These are phyloP conservation scores for Druceiella hillmani DNA, from an alignment of 2,888 invertebrate species.

Conservation along the genomic window DNA sequence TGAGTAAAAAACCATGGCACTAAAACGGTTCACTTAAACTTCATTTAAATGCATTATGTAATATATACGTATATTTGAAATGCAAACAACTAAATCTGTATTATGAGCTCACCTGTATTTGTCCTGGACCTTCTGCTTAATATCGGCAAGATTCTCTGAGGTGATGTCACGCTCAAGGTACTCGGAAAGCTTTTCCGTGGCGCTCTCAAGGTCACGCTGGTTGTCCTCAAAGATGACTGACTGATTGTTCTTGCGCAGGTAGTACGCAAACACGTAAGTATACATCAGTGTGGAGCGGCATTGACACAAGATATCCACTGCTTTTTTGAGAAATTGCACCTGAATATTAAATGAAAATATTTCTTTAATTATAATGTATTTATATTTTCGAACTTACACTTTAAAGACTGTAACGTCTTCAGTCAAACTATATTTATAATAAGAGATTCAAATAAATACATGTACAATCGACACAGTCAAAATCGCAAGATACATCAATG, in stretches of 20 bases:
- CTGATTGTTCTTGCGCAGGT: constrained; percentile 96
- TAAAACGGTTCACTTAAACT: too few relatives aligned
- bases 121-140: constrained; percentile 98
- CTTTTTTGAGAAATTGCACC: constrained; percentile 97
- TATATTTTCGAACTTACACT: too few relatives aligned
- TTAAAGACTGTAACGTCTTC: too few relatives aligned
- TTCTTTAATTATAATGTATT: too few relatives aligned
- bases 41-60: too few relatives aligned
- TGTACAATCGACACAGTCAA: too few relatives aligned
- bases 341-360: constrained; percentile 31
- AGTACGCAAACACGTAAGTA: constrained; percentile 99
- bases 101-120: constrained; percentile 75
- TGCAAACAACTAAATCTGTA: too few relatives aligned
- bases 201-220: constrained; percentile 95
- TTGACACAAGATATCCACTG: constrained; percentile 93
- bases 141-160: constrained; percentile 92
- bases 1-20: too few relatives aligned
- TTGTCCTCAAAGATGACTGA: constrained; percentile 98
- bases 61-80: too few relatives aligned
- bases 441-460: too few relatives aligned
- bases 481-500: too few relatives aligned
- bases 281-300: constrained; percentile 98
- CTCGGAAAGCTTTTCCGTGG: constrained; percentile 95
- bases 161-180: constrained; percentile 98
- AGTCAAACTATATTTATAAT: too few relatives aligned